These are phyloP conservation scores for Coendou prehensilis DNA, from an alignment of 2,797 vertebrate species.

Conservation along the genomic window DNA sequence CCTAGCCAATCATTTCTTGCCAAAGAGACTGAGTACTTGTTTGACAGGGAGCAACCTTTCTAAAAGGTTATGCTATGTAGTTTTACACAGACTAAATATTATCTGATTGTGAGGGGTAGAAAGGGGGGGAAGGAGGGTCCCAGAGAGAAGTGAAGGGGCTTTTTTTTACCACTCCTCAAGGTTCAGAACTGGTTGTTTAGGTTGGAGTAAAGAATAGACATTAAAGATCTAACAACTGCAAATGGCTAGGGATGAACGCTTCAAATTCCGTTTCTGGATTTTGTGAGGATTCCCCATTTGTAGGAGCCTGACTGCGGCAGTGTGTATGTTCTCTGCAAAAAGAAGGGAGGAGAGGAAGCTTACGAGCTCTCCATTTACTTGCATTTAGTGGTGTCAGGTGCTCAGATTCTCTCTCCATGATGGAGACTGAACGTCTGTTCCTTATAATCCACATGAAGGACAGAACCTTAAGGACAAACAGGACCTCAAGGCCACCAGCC, in stretches of 20 bases:
- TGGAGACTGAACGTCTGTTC: not conserved
- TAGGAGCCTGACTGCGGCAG: too few relatives aligned
- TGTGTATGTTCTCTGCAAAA: fast-evolving
- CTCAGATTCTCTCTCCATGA: not conserved
- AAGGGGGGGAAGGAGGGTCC: not conserved
- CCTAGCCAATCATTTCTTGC: constrained; percentile 73
- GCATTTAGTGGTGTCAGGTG: too few relatives aligned
- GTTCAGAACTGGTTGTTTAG: not conserved
- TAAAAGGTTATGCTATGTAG: constrained; percentile 34
- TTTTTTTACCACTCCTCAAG: not conserved
- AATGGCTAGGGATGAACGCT: too few relatives aligned
- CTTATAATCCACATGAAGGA: not conserved
- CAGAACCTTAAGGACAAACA: not conserved
- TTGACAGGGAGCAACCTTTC: constrained; percentile 77
- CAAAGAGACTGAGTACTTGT: constrained; percentile 78
- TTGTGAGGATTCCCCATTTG: fast-evolving
- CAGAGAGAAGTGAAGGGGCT: not conserved
- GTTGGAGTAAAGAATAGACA: fast-evolving
- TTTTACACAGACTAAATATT: constrained; percentile 76
- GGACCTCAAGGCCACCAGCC: not conserved
- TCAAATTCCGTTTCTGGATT: not conserved
- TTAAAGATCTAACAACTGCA: too few relatives aligned
- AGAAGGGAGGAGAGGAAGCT: not conserved
- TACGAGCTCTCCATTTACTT: fast-evolving
- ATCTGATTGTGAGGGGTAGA: constrained; percentile 54